These are phyloP conservation scores for Albula goreensis DNA, from an alignment of 2,113 vertebrate genomes.

Conservation along the genomic window DNA sequence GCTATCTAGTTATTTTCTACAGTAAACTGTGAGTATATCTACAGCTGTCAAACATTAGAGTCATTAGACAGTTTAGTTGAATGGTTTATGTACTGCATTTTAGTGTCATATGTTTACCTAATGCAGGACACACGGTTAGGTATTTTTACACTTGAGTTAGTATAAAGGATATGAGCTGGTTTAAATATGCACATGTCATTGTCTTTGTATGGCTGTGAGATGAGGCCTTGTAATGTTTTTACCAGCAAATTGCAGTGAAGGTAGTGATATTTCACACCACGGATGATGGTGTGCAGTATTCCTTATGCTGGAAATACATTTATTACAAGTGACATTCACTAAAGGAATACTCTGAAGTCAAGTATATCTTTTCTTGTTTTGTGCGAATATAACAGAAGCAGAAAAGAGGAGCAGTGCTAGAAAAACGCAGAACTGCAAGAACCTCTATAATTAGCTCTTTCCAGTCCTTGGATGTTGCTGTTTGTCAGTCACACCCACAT, in stretches of 20 bases:
- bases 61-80: not conserved
- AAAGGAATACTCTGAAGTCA: not conserved
- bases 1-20: not conserved
- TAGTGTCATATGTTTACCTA: not conserved
- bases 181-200: not conserved
- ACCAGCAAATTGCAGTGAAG: not conserved
- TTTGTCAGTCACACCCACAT: not conserved
- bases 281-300: not conserved
- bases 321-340: not conserved
- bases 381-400: not conserved
- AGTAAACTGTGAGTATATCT: not conserved
- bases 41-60: not conserved
- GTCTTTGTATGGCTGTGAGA: not conserved
- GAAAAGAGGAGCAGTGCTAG: not conserved
- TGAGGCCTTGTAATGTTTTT: not conserved
- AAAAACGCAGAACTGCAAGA: not conserved
- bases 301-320: not conserved
- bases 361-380: not conserved
- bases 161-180: not conserved
- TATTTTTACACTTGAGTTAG: not conserved
- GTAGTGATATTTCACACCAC: not conserved
- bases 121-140: not conserved
- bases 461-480: not conserved
- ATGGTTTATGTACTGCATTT: not conserved
- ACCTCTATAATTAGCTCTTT: not conserved